Evolutionary conservation across 2,888 invertebrate genomes (phyloP), one percentile per base, ranked within the genome.

Genomic region (Epinotia ramella): DNA sequence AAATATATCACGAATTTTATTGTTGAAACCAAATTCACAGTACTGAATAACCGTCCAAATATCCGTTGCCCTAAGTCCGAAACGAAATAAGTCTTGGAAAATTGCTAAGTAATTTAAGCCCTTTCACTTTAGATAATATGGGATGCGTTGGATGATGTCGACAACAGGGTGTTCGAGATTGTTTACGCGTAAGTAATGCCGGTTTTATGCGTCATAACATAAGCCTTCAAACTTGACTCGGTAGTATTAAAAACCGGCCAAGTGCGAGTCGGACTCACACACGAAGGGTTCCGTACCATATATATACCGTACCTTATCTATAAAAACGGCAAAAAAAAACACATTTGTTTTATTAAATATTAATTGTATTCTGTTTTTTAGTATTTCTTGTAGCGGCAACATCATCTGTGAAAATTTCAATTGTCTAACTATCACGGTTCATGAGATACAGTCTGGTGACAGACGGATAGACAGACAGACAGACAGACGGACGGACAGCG

Each of bases 1-100:
- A 16, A 59, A 66, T 75, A 65, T 72, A 56, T 67, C 60, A 63
- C 44, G 71, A 59, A 67, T 62, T 76, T 76, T 76, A 76, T 71
- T 44, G 62, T 62, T 67, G 56, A 33, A 67, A 60, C 28, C 28
- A 69, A 60, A 72, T 56, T 67, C 9, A 56, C 72, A 67, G 62
- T 63, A 49, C 20, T 33, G 40, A 46, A 56, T 69, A 75, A 59
- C 49, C 40, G 57, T 24, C 69, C 65, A 16, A 56, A 57, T 53
- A 63, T 56, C 11, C 9, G 11, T 13, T 24, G 20, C 7, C 53
- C 33, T 3, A 16, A 9, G 9, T 40, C 3, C 7, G 44, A 59
- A 68, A 59, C 33, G 44, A 1, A 44, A 3, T 16, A 68, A 68
- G 44, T 59, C 20, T 68, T 24, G 11, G 5, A 20, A 11, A 60